Conservation (phyloP, 2,797 vertebrate species). For the Monodelphis domestica region DNA sequence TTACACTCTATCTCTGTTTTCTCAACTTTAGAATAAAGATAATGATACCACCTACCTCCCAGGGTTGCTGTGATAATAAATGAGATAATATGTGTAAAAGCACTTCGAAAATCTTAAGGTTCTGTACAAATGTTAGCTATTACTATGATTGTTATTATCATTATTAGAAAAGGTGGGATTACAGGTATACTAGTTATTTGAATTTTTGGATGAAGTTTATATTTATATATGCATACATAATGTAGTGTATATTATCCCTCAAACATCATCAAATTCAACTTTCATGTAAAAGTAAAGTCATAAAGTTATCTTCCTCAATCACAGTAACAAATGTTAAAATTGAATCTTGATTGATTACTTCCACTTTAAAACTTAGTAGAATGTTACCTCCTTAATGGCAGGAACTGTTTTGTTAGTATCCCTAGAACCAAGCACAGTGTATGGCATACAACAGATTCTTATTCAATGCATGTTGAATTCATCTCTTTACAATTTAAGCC, state of each 20-base stretch:
- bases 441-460: too few relatives aligned
- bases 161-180: background rate
- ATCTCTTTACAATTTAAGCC: too few relatives aligned
- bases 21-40: background rate
- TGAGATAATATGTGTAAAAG: too few relatives aligned
- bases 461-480: too few relatives aligned
- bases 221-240: too few relatives aligned
- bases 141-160: too few relatives aligned
- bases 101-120: background rate
- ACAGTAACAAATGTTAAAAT: background rate
- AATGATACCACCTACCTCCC: background rate
- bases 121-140: too few relatives aligned
- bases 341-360: background rate
- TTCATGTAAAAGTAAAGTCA: background rate
- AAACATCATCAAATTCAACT: background rate
- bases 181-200: background rate
- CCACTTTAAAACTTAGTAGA: background rate
- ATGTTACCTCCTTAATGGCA: background rate
- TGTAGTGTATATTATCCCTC: too few relatives aligned
- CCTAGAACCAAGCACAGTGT: background rate
- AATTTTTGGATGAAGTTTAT: background rate
- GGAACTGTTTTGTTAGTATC: background rate
- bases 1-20: background rate
- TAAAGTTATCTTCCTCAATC: background rate
- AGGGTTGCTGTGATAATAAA: background rate